Evolutionary conservation across 2,797 vertebrate genomes (phyloP).

Genomic region (Alauda arvensis): DNA sequence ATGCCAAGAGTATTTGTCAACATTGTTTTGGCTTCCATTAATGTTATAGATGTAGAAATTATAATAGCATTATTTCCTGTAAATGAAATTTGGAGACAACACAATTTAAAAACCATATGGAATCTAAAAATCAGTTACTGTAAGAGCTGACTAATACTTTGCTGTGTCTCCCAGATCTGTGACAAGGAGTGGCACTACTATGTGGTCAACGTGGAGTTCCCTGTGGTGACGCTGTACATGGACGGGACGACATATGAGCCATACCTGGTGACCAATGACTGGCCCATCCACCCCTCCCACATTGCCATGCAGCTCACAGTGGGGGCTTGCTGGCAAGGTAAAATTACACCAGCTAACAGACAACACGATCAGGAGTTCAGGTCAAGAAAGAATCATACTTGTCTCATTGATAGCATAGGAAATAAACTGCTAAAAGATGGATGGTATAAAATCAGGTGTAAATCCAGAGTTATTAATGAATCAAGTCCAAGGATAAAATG

Average conservation of each 20-base stretch:
- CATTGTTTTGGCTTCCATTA: neutral
- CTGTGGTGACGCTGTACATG: constrained; percentile 90
- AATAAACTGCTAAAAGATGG: neutral
- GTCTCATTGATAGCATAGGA: neutral
- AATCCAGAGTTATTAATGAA: neutral
- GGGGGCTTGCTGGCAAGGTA: constrained; percentile 98
- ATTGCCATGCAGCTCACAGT: constrained; percentile 95
- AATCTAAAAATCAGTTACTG: neutral
- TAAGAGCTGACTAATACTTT: neutral
- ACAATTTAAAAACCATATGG: fast-evolving
- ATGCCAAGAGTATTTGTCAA: neutral
- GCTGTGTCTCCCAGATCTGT: constrained; percentile 83
- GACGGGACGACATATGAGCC: constrained; percentile 93
- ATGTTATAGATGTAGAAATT: neutral
- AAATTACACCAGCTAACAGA: neutral
- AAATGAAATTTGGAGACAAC: neutral
- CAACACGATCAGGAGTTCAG: neutral
- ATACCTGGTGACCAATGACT: constrained; percentile 96
- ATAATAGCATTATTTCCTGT: neutral
- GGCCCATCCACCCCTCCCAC: constrained; percentile 95
- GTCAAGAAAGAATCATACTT: neutral
- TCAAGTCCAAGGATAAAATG: neutral
- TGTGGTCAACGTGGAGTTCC: constrained; percentile 92
- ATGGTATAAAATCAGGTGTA: neutral
- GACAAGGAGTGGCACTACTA: constrained; percentile 99